A percentile compares a stretch with the other conserved stretches of the same genome.
These are phyloP conservation scores for Leptocoma aspasia DNA, from an alignment of 2,113 vertebrate species.

Conservation along the genomic window DNA sequence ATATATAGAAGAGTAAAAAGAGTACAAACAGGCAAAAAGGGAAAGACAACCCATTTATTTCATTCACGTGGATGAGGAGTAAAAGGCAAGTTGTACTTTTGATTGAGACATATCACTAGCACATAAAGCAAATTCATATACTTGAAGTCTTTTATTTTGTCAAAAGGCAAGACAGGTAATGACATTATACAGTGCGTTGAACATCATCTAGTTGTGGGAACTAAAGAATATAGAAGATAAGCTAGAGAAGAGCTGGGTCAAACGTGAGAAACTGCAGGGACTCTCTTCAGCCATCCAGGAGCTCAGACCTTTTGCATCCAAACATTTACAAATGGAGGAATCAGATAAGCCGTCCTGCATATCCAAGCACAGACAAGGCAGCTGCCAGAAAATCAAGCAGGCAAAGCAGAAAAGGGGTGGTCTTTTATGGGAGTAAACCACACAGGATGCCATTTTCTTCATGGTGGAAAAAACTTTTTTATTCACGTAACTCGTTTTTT, in stretches of 20 bases:
- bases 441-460: no score
- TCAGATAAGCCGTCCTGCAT: neutral
- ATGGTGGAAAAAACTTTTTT: no score
- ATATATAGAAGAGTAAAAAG: neutral
- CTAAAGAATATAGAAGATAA: neutral
- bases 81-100: neutral
- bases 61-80: neutral
- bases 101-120: neutral
- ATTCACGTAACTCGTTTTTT: no score
- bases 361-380: neutral
- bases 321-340: neutral
- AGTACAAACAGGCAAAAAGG: neutral
- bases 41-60: neutral
- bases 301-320: neutral
- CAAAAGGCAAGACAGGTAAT: neutral
- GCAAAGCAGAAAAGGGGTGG: accelerated
- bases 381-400: neutral
- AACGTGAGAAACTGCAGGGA: neutral
- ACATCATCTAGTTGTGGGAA: neutral
- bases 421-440: no score
- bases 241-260: neutral
- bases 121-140: neutral
- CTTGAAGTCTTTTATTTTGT: neutral
- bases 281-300: neutral
- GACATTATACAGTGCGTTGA: neutral